Conservation (phyloP, 1,140 invertebrate species). For the Amyelois transitella region DNA sequence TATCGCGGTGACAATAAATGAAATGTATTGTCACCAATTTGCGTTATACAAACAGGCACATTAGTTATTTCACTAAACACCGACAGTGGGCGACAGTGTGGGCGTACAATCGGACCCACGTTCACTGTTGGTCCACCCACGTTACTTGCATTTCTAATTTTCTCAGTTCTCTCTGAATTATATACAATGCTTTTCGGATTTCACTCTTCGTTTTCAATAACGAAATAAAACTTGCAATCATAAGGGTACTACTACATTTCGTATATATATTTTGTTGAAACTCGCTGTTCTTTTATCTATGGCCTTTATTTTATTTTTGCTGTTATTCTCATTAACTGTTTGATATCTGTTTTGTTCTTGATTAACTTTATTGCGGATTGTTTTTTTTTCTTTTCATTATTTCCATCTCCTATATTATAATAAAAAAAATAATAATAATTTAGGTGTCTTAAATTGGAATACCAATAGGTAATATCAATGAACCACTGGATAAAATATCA, state of each 20-base stretch:
- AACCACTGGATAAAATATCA: too few species aligned
- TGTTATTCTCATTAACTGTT: conserved; percentile 6
- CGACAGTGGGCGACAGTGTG: conserved; percentile 4
- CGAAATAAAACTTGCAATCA: not conserved
- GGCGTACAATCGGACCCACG: not conserved
- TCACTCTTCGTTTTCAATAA: not conserved
- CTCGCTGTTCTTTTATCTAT: not conserved
- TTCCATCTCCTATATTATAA: too few species aligned
- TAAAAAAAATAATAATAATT: too few species aligned
- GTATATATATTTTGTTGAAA: not conserved
- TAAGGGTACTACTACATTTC: not conserved
- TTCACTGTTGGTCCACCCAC: not conserved
- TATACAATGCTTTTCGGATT: not conserved
- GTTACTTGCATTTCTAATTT: not conserved
- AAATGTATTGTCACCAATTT: not conserved
- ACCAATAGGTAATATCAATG: too few species aligned
- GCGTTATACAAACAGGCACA: not conserved
- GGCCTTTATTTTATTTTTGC: conserved; percentile 13
- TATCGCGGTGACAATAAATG: not conserved
- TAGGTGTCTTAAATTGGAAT: too few species aligned
- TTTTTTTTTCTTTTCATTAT: too few species aligned
- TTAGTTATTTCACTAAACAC: not conserved
- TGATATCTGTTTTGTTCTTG: not conserved
- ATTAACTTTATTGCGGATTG: not conserved
- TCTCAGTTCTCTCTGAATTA: not conserved